Evolutionary conservation across 2,797 vertebrate species (phyloP).

Genomic region (Chelmon rostratus): DNA sequence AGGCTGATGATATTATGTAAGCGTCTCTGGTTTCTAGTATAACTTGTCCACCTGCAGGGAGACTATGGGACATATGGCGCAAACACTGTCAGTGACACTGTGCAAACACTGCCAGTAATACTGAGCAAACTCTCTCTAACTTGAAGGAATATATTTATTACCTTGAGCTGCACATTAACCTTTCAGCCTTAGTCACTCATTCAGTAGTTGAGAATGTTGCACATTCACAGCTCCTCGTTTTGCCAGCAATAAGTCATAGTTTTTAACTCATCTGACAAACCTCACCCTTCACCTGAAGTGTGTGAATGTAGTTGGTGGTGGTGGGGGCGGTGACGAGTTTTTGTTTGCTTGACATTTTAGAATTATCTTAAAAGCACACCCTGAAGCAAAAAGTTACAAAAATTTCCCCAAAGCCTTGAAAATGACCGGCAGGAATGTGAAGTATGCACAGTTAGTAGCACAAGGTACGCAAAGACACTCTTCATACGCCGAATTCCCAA

Average conservation of each 20-base stretch:
- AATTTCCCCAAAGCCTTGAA: background rate
- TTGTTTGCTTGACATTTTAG: no score
- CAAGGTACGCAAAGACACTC: background rate
- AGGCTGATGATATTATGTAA: constrained; percentile 52
- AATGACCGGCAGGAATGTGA: background rate
- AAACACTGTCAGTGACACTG: constrained; percentile 18
- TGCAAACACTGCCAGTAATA: constrained; percentile 19
- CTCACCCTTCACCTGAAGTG: background rate
- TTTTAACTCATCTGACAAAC: background rate
- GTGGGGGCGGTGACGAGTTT: background rate
- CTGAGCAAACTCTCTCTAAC: background rate
- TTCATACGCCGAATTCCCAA: background rate
- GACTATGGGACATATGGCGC: constrained; percentile 18
- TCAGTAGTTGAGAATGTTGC: background rate
- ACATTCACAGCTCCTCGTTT: constrained; percentile 27
- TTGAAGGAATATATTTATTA: background rate
- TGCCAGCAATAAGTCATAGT: background rate
- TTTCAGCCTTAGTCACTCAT: background rate
- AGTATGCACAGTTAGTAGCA: background rate
- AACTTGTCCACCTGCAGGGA: constrained; percentile 20
- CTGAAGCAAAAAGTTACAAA: no score
- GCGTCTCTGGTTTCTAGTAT: constrained; percentile 41
- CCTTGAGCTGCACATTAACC: background rate
- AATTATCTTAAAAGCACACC: no score
- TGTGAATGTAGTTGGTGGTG: background rate